Conservation (phyloP, 2,113 vertebrate species). For the Platycercus adscitus region DNA sequence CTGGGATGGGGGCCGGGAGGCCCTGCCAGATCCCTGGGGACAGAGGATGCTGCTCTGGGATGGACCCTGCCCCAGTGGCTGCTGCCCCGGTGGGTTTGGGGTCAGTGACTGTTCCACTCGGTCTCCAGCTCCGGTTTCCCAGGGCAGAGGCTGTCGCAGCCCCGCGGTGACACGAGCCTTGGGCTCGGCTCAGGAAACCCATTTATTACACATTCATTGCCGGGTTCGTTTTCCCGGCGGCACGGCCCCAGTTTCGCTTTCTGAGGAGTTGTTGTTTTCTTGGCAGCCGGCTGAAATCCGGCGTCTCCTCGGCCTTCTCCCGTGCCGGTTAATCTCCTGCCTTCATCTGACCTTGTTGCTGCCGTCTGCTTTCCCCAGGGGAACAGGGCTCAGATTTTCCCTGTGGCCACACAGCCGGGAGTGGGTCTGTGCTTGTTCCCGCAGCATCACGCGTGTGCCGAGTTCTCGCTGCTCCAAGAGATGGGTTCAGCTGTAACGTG, state of each 20-base stretch:
- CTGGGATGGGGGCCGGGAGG: background rate
- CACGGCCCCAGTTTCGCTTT: background rate
- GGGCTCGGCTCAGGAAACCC: background rate
- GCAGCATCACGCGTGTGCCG: background rate
- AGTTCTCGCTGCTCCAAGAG: background rate
- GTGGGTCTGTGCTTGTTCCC: background rate
- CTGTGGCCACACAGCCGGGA: accelerated
- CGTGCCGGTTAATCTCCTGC: background rate
- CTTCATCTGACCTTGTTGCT: constrained; percentile 28
- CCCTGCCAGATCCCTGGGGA: background rate
- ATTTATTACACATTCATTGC: constrained; percentile 23
- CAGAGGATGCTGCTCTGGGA: background rate
- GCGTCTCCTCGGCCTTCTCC: background rate
- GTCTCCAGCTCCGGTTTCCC: constrained; percentile 12
- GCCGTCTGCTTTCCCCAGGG: background rate
- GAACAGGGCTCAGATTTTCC: background rate
- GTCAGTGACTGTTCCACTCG: background rate
- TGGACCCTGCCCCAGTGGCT: background rate
- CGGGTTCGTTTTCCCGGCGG: background rate
- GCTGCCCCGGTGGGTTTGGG: background rate
- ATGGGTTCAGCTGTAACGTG: accelerated
- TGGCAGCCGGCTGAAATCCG: background rate
- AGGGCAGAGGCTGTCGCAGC: accelerated
- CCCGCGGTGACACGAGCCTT: background rate
- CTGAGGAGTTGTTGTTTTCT: constrained; percentile 12